A percentile compares a stretch with the other conserved stretches of the same genome.
Evolutionary conservation across 2,888 invertebrate species (phyloP).

Genomic region (Nezara viridula): DNA sequence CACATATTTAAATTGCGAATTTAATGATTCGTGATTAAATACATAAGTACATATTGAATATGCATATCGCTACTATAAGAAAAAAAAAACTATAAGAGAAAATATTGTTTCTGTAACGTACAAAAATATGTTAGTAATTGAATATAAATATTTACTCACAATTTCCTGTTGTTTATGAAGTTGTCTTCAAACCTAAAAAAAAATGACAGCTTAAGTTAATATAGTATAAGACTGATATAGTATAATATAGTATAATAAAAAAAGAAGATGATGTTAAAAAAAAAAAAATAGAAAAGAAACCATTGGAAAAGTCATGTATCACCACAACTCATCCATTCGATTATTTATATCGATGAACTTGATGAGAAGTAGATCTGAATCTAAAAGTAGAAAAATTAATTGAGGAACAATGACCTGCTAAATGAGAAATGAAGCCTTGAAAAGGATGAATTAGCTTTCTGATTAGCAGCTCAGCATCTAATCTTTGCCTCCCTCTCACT

Average conservation of each 20-base stretch:
- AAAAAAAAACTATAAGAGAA: too few relatives aligned
- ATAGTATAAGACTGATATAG: too few relatives aligned
- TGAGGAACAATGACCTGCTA: neutral
- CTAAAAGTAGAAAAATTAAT: neutral
- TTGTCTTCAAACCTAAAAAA: neutral
- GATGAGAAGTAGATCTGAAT: neutral
- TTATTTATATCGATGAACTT: neutral
- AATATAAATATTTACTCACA: neutral
- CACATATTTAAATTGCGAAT: too few relatives aligned
- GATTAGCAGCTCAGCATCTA: neutral
- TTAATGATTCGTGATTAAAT: too few relatives aligned
- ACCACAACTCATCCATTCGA: too few relatives aligned
- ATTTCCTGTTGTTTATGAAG: neutral
- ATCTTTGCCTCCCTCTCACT: neutral
- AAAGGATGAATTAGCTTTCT: neutral
- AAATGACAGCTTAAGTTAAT: neutral
- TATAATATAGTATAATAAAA: too few relatives aligned
- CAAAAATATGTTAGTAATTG: neutral
- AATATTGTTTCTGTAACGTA: too few relatives aligned
- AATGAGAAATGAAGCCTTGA: neutral
- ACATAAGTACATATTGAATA: too few relatives aligned
- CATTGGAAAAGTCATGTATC: too few relatives aligned
- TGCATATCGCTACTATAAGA: too few relatives aligned
- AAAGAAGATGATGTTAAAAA: too few relatives aligned
- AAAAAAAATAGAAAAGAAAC: too few relatives aligned